phyloP scores from a whole-genome alignment of 2,113 vertebrate species.

The Varanus salvator region DNA sequence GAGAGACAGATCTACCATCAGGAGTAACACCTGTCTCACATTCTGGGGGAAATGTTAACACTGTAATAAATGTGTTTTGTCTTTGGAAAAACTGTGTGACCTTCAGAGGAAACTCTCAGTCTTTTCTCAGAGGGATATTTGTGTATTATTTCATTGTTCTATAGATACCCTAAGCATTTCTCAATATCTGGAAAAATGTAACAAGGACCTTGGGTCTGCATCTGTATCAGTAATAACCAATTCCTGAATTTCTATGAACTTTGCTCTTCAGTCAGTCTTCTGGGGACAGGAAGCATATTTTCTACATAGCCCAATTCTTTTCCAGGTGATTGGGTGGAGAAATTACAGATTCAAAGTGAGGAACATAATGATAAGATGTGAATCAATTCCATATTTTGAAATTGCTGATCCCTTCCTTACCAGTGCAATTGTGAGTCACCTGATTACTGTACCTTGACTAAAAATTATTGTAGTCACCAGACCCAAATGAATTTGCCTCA shows the following conservation, averaged over 20 bases:
- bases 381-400: not conserved
- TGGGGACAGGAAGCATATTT: not conserved
- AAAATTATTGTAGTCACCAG: not conserved
- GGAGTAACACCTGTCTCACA: not conserved
- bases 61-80: not conserved
- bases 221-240: not conserved
- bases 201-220: not conserved
- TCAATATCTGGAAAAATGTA: not conserved
- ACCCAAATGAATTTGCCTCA: not conserved
- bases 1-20: not conserved
- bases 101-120: not conserved
- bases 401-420: not conserved
- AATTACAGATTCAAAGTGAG: not conserved
- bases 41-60: not conserved
- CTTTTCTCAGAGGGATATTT: not conserved
- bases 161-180: not conserved
- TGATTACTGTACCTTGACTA: not conserved
- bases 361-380: not conserved
- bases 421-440: not conserved
- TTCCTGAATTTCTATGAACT: not conserved
- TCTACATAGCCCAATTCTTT: not conserved
- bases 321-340: not conserved
- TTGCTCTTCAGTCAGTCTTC: no score
- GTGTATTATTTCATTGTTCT: not conserved
- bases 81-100: not conserved